Percentiles rank a stretch among this genome's conserved stretches.
phyloP scores from a whole-genome alignment of 2,888 invertebrate genomes.

The Tortricodes alternella region DNA sequence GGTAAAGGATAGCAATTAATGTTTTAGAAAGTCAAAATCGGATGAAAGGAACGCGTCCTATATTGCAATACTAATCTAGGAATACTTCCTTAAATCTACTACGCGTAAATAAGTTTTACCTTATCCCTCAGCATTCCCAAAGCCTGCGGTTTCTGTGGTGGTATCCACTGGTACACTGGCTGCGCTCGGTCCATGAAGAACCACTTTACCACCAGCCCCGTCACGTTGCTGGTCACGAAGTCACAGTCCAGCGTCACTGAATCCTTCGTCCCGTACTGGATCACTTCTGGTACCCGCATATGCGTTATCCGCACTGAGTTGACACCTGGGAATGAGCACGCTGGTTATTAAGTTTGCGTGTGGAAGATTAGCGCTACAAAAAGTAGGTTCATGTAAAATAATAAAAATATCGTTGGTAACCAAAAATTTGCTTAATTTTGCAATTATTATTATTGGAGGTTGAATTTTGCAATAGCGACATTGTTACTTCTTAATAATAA shows the following conservation, averaged over 20 bases:
- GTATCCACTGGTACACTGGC: constrained; percentile 92
- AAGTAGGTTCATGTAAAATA: too few relatives aligned
- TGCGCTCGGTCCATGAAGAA: constrained; percentile 85
- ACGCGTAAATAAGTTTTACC: constrained; percentile 41
- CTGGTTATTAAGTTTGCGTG: background rate
- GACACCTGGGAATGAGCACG: constrained; percentile 66
- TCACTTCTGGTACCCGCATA: constrained; percentile 83
- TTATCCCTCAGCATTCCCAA: constrained; percentile 78
- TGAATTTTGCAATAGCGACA: too few relatives aligned
- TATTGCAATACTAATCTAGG: too few relatives aligned
- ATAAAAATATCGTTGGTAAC: too few relatives aligned
- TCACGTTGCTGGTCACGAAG: constrained; percentile 85
- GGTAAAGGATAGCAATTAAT: too few relatives aligned
- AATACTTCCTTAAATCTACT: background rate
- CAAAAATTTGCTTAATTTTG: too few relatives aligned
- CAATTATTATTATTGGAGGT: too few relatives aligned
- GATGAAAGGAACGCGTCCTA: too few relatives aligned
- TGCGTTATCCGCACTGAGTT: constrained; percentile 83
- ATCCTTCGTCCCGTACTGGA: constrained; percentile 82
- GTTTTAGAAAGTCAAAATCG: too few relatives aligned
- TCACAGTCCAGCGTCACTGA: constrained; percentile 88
- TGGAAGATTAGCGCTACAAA: too few relatives aligned
- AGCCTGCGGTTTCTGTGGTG: constrained; percentile 85
- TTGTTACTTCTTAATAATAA: too few relatives aligned
- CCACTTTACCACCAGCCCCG: constrained; percentile 90